Evolutionary conservation across 2,888 invertebrate species (phyloP), one percentile per base, ranked within the genome.

Genomic region (Vannuccia rotundouncinata): DNA sequence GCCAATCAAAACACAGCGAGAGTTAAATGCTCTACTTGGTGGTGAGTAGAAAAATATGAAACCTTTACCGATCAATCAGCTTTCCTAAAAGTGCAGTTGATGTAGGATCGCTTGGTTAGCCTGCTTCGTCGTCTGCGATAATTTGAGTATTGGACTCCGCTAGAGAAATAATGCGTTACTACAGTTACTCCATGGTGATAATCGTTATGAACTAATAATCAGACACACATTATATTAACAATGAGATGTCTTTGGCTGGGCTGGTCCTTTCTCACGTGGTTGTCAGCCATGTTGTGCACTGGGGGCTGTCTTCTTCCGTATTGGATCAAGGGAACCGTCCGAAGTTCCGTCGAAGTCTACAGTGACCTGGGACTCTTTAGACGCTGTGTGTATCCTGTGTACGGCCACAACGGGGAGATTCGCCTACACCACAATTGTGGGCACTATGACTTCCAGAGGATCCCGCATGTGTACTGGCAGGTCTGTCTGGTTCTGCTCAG

Each of bases 291-390:
- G 25, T 28, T 78, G 2, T 78, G 78, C 29, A 29, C 29, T 1
- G 78, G 60, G 17, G 78, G 78, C n/a, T 66, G 59, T 29, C 79
- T 80, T n/a, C 59, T 80, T n/a, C 80, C 80, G 27, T 80, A 80
- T 27, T 80, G 80, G 80, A 31, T 80, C 25, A 31, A 30, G 29
- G 80, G 80, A 45, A 27, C 79, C 10, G 59, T 31, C 27, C 80
- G 29, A 1, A 80, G 29, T 13, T 27, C 25, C 28, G 45, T 45
- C 45, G 78, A 45, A 10, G n/a, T 78, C 29, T 66, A 27, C 29
- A 80, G 80, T 27, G 80, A 80, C 45, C 59, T 80, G 10, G 80
- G 80, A 13, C 30, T 80, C 25, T 80, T 80, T 30, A 29, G 80
- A 31, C 22, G 77, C 22, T 80, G 80, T 31, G 79, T 59, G 27